Base-by-base conservation (phyloP, 2,797 vertebrate species). In the Nasua narica region DNA sequence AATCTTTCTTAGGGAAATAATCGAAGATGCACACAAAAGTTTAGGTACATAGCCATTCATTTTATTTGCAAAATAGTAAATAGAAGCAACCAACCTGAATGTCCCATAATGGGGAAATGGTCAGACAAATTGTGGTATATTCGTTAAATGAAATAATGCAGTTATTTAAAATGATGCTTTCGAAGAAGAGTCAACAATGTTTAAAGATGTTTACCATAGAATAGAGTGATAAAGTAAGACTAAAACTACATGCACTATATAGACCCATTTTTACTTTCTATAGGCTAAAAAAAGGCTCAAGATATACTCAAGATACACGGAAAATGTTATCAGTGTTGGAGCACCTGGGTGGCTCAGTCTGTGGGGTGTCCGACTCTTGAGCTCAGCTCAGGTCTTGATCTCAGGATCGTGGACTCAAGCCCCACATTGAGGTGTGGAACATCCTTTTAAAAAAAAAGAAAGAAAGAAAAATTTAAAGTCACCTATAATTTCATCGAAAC, bases 1-100 rank as follows among this genome's bases (percentile, higher is more conserved):
- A 62, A 69, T 87, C n/a, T 67, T 74, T 91, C 46, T 95, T 90
- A 87, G 52, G 67, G 40, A 94, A 97, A 72, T 40, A 74, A 86
- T 76, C 67, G 82, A 79, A 94, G 37, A 95, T 69, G 43, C 25
- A 46, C 35, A 88, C 13, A 83, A 96, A 94, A 65, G 77, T 79
- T 77, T 87, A 91, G 25, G 15, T 43, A 78, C 48, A 87, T 5
- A 60, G 11, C 3, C 54, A 78, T 65, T 93, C 5, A 40, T 82
- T 89, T 93, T 82, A 78, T 62, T 83, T 78, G 18, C 62, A 86
- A 93, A 56, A 82, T 4, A 67, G 29, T 86, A 48, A 86, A 91
- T 87, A 87, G 40, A 90, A 88, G 9, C 46, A 79, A 94, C 54
- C 78, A 84, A 85, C 67, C 52, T 29, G 58, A 88, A 78, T 52